Conservation (phyloP, 2,113 vertebrate species). For the Gorsachius goisagi region DNA sequence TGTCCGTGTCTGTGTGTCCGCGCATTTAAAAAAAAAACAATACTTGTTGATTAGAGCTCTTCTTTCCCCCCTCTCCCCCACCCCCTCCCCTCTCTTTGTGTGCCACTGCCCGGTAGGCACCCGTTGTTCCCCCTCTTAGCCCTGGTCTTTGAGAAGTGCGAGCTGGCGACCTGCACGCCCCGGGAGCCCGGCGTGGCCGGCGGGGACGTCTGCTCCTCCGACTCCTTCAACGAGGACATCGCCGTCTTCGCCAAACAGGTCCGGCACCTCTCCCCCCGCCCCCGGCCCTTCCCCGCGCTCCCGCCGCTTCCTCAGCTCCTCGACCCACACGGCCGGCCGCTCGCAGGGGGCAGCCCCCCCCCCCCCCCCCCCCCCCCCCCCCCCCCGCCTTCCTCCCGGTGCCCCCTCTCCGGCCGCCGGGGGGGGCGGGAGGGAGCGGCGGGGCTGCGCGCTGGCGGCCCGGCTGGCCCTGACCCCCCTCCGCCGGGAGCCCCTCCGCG, state of each 20-base stretch:
- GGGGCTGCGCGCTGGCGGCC: neutral
- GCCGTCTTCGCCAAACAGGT: constrained; percentile 96
- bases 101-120: constrained; percentile 88
- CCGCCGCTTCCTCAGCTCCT: neutral
- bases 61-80: constrained; percentile 49
- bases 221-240: constrained; percentile 97
- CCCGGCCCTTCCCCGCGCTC: neutral
- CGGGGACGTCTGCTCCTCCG: constrained; percentile 94
- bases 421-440: neutral
- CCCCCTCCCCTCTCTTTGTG: constrained; percentile 71
- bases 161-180: constrained; percentile 98
- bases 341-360: neutral
- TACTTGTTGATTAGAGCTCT: constrained; percentile 78
- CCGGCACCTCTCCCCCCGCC: neutral
- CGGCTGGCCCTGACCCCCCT: too few relatives aligned
- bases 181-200: constrained; percentile 94
- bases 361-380: too few relatives aligned
- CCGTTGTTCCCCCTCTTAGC: constrained; percentile 98
- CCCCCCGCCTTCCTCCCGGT: too few relatives aligned
- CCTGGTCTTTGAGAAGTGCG: constrained; percentile 99
- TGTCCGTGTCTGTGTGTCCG: neutral
- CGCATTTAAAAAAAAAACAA: neutral
- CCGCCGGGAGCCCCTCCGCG: neutral
- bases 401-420: neutral
- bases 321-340: neutral